Evolutionary conservation across 2,888 invertebrate species (phyloP), one percentile per base, ranked within the genome.

Genomic region (Torymus tubicola): DNA sequence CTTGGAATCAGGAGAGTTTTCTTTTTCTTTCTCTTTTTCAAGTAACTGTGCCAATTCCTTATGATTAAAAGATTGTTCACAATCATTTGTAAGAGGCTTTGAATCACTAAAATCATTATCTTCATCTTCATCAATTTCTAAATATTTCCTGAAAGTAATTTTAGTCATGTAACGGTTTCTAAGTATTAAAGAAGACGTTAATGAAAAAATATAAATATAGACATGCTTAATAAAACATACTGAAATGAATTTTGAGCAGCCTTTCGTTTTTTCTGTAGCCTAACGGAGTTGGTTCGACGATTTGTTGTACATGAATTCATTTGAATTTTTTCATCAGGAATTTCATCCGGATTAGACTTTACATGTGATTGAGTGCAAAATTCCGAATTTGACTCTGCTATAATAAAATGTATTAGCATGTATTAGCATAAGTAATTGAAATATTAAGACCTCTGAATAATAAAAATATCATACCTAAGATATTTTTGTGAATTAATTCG

Each of bases 401-500:
- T n/a, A 58, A 42, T 16, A 24, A 53, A 57, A 53, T 61, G 50
- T 52, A 63, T 8, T 31, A 50, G 8, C 24, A 63, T 5, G 5
- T 8, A n/a, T n/a, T n/a, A n/a, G n/a, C n/a, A n/a, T n/a, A 42
- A 42, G 42, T 42, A 42, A 8, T 58, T 58, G 13, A 11, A 60
- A 31, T 24, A 42, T 21, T 55, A 13, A 50, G 18, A 21, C 60
- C 42, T 42, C 8, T 42, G 4, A 31, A 50, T 55, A 21, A 57
- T 74, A 57, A 18, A 55, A 55, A 63, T 68, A 18, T 21, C 21
- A 21, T 74, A 78, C 80, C 78, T 75, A 83, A 69, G 18, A 57
- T 84, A 87, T 88, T 88, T 85, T 86, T 87, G 3, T 86, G 85
- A 16, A 84, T 85, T 5, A 93, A 91, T 84, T 92, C 90, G 14